Evolutionary conservation across 2,888 invertebrate genomes (phyloP).

Genomic region (Cheilosia grossa): DNA sequence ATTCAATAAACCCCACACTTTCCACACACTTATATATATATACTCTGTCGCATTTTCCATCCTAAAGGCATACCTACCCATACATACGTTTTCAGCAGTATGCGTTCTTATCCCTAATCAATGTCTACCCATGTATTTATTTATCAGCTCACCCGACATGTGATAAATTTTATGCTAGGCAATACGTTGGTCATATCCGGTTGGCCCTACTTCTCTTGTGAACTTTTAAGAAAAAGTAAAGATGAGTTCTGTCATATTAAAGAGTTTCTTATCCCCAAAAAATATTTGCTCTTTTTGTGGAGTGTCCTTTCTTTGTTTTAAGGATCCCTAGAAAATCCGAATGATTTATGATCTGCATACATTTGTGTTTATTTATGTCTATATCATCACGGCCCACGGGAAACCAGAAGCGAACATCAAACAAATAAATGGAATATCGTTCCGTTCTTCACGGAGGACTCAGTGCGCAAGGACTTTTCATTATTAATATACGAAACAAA

Average conservation of each 20-base stretch:
- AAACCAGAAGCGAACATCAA: slow-evolving; percentile 16
- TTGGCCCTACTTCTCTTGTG: not conserved
- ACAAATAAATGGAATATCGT: not conserved
- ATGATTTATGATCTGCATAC: slow-evolving; percentile 14
- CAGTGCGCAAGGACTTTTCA: not conserved
- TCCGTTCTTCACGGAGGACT: not conserved
- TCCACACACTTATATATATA: not conserved
- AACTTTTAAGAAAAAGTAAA: slow-evolving; percentile 37
- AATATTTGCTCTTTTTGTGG: not conserved
- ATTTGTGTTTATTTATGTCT: slow-evolving; percentile 11
- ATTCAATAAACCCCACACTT: slow-evolving; percentile 25
- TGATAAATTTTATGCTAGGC: slow-evolving; percentile 30
- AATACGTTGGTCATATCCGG: slow-evolving; percentile 1
- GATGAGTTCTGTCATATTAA: slow-evolving; percentile 41
- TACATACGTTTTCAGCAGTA: slow-evolving; percentile 4
- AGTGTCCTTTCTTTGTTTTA: slow-evolving; percentile 8
- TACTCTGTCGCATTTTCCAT: too few relatives aligned
- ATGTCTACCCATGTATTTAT: slow-evolving; percentile 53
- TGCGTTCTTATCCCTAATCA: slow-evolving; percentile 45
- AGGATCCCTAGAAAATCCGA: not conserved
- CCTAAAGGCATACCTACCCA: too few relatives aligned
- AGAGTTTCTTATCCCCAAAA: slow-evolving; percentile 2
- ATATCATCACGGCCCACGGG: not conserved
- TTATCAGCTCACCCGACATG: slow-evolving; percentile 27
- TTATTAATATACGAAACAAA: not conserved